Base-by-base conservation (phyloP, 2,888 invertebrate genomes). In the Philereme vetulata region DNA sequence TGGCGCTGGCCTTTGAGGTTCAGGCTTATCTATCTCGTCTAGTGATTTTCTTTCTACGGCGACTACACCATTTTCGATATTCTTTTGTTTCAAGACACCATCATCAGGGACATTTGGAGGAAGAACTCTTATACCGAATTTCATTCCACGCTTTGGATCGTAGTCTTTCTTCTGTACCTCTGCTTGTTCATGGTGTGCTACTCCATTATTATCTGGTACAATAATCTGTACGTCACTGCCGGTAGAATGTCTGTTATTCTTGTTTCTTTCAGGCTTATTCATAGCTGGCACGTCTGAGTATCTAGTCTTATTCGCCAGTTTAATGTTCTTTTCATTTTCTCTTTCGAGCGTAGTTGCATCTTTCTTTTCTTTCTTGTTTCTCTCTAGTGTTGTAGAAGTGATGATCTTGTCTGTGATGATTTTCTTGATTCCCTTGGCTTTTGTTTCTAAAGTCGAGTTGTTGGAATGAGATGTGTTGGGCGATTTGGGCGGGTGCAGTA, bases 41-140 rank as follows among this genome's bases (percentile, higher is more conserved):
- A 82, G 51, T 4, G 85, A 72, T 75, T 84, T 87, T 58, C 79
- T 87, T 56, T 89, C 90, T 8, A 81, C 70, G 46, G 85, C 73
- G 2, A 89, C 74, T 0, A 76, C 75, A 6, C 92, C 92, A 54
- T 91, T 90, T 75, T 93, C 91, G 6, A 90, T 75, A 53, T 73
- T 86, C 61, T 90, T 92, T 56, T 90, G 88, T 70, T 86, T 92
- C 10, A 93, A 70, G 0, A 93, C 86, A 35, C 92, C 93, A 67
- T 93, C 93, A 73, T 93, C 92, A 36, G 93, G 93, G 40, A 93
- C 85, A 62, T 92, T 93, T 4, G 93, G 93, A 9, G 94, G 94
- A 4, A 95, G 80, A 0, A 95, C 95, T 74, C 94, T 91, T 54
- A 95, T 94, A 0, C 95, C 95, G 56, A 95, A 95, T 77, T 95